Evolutionary conservation across 37 sponge, comb jelly and placozoan genomes (phyloP), one percentile per base, ranked within the genome.

Genomic region (Spongilla lacustris): DNA sequence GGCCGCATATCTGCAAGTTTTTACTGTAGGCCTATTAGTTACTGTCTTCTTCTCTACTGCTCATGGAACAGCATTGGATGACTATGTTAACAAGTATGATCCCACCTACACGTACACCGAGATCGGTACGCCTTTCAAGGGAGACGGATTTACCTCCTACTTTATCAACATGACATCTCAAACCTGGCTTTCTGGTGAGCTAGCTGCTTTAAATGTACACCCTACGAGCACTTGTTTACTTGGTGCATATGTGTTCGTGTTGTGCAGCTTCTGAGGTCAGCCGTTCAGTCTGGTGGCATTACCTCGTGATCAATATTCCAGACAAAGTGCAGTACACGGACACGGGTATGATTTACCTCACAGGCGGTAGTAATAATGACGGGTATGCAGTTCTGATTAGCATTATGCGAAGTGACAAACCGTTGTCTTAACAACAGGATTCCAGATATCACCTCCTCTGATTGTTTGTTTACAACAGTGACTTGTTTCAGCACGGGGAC

Each of bases 91-190:
- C 82, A 81, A 73, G 50, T 87, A 88, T 19, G 97, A 94, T 48
- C 32, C 89, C 25, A 75, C 81, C 38, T 97, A 94, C 84, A 46
- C 82, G 67, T 97, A 89, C 82, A 36, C 41, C 28, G 90, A 90
- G 28, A 29, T 91, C 19, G 85, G 83, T 28, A 11, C 85, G 2
- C 79, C 93, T 21, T 83, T 48, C 50, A 83, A 37, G 74, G 90
- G 83, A 38, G 89, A 84, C 46, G 91, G 91, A 22, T 94, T 84
- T 75, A 97, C 91, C 2, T 75, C 89, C 26, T 88, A 97, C 71
- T 94, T 77, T 81, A 68, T 97, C 69, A 97, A 97, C 86, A 87
- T 97, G 93, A 97, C 97, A 5, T 97, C 97, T 29, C 97, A 97
- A 75, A 92, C 84, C 2, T 97, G 97, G 97, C 91, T 97, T 27